A percentile compares a stretch with the other conserved stretches of the same genome.
Conservation (phyloP, 2,888 invertebrate species). For the Electrophaes corylata region DNA sequence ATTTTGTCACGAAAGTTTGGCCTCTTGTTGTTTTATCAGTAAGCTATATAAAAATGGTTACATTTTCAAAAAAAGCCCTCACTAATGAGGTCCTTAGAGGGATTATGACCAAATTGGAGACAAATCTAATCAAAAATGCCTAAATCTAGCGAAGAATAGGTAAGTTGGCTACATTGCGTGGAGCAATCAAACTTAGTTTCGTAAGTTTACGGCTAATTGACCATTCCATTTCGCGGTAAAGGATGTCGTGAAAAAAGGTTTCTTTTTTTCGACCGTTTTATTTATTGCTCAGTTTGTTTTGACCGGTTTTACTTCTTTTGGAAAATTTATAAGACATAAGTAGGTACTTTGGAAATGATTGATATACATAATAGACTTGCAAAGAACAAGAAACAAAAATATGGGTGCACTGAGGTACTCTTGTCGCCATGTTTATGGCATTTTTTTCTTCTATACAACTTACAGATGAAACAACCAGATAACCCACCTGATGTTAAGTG, state of each 20-base stretch:
- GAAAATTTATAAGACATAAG: neutral
- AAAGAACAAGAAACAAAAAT: no score
- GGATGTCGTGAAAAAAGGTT: conserved; percentile 36
- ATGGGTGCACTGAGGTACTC: no score
- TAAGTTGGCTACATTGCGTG: conserved; percentile 9
- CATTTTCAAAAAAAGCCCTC: neutral
- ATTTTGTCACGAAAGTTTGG: no score
- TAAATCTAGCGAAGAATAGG: neutral
- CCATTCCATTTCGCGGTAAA: conserved; percentile 36
- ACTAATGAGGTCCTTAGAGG: neutral
- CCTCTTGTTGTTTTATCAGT: no score
- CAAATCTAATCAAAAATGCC: neutral
- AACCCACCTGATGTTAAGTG: no score
- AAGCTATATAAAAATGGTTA: no score
- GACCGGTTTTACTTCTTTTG: neutral
- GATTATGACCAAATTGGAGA: neutral
- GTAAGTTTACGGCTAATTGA: conserved; percentile 35
- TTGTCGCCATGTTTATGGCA: no score
- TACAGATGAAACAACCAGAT: no score
- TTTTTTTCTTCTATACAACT: no score
- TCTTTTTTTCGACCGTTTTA: conserved; percentile 3
- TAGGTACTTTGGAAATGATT: neutral
- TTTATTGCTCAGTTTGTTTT: conserved; percentile 10
- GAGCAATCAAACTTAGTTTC: conserved; percentile 41
- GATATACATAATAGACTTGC: no score